Evolutionary conservation across 2,113 vertebrate species (phyloP), one percentile per base, ranked within the genome.

Genomic region (Azemiops feae): DNA sequence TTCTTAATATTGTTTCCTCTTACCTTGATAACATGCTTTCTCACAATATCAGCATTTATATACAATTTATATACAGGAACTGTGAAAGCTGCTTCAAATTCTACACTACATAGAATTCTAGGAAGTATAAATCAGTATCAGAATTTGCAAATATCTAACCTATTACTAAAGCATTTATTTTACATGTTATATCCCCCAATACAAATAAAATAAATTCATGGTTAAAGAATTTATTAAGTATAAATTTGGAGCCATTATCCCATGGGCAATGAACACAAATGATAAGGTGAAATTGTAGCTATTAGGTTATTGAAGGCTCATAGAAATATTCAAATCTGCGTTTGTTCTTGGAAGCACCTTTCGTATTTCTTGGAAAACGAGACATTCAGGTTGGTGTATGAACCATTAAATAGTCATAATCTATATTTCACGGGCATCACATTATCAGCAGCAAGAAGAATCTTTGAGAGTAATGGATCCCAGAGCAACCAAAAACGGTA

Each of bases 281-380:
- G 54, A 92, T 85, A 92, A 93, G 74, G 54, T 93, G 91, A 93
- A 64, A 86, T 30, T 89, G 81, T 92, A 89, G 91, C 74, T 92
- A 34, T 30, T 60, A 47, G 55, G 89, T 74, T 45, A 11, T 55
- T 92, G 55, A 92, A 89, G 91, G 47, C 55, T 86, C 88, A 45
- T 74, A 64, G 69, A 74, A 86, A 69, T 85, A 91, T 89, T 89
- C 91, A 92, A 89, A 89, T 8, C 93, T 93, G 54, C 30, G 45
- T 86, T 23, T 53, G 6, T 60, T 92, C 55, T 53, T 93, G 74
- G 87, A 89, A 57, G 57, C 86, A 50, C 45, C 88, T 93, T 87
- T 89, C 34, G 45, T 54, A 88, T 64, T 85, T 89, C 47, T 92
- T 45, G 39, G 39, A 87, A 92, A 81, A 87, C 3, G 11, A n/a